Evolutionary conservation across 2,113 vertebrate species (phyloP), one percentile per base, ranked within the genome.

Genomic region (Phrynosoma platyrhinos): DNA sequence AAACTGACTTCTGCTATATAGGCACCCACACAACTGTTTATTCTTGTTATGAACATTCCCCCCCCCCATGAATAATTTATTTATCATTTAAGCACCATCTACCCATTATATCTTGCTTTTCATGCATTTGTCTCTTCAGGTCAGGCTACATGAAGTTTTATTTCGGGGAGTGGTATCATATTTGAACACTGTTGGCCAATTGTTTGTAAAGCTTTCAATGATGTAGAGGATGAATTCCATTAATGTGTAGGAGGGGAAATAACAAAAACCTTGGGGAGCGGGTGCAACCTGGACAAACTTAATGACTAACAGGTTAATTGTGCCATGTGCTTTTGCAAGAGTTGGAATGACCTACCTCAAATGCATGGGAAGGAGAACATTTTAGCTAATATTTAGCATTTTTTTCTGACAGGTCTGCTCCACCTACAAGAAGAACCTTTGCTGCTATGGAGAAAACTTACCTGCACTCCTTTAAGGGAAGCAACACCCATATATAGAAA

Each of bases 401-500:
- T 36, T 83, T n/a, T 47, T 6, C 8, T 40, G 72, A 36, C 78
- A 68, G 16, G 27, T 2, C 8, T 40, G 10, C 74, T 75, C 20
- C 32, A 9, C 40, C 62, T 32, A 16, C 8, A 1, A 78, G 30
- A 82, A 82, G 21, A 36, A 32, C 0, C 3, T 8, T 36, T 14
- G 74, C 64, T 78, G 36, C 55, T 20, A 72, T 16, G 13, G 74
- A 89, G 0, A 55, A 78, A 77, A 92, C 96, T 93, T 88, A 98
- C 97, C 97, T 98, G 97, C 77, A 98, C 97, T 0, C 97, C 97
- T 0, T 98, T 98, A 68, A 98, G 97, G 0, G 97, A 98, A 0
- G 97, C 97, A 0, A 98, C 97, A 0, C 97, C 97, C 97, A 98
- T 98, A 79, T 98, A 98, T 13, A 98, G 97, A 94, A 98, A 98